These are phyloP conservation scores for Apodemus sylvaticus DNA, from an alignment of 2,113 vertebrate species.

Conservation along the genomic window DNA sequence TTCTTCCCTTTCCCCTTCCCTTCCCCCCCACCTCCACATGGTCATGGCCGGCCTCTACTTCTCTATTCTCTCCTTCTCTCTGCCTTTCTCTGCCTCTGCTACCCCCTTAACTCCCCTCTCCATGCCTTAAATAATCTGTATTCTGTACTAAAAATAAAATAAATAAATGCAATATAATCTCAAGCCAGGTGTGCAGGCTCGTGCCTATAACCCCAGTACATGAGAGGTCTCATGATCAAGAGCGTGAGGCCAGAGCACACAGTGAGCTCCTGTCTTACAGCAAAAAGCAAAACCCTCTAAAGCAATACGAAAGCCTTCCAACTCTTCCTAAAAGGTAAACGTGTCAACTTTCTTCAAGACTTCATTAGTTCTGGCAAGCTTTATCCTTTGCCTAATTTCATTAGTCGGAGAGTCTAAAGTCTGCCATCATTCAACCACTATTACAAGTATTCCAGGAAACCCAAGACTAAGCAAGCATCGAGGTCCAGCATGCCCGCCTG, in stretches of 20 bases:
- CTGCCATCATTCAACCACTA: slow-evolving; percentile 9
- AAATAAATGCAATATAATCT: background rate
- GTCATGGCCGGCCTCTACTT: too few species aligned
- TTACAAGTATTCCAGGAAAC: slow-evolving; percentile 32
- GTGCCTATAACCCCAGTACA: background rate
- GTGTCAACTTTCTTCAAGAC: background rate
- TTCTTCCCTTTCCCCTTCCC: too few species aligned
- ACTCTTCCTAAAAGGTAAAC: slow-evolving; percentile 39
- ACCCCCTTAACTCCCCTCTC: too few species aligned
- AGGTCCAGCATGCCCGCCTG: background rate
- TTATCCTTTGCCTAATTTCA: background rate
- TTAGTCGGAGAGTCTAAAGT: slow-evolving; percentile 22
- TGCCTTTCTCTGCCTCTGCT: too few species aligned
- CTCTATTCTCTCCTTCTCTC: too few species aligned
- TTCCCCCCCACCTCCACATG: too few species aligned
- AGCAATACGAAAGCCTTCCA: background rate
- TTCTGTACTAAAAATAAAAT: too few species aligned
- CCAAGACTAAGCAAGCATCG: slow-evolving; percentile 38
- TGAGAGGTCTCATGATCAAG: background rate
- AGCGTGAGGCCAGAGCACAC: background rate
- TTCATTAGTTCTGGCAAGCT: background rate
- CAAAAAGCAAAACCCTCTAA: slow-evolving; percentile 26
- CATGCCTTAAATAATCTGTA: too few species aligned
- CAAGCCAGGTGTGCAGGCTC: background rate
- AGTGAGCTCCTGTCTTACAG: background rate